These are phyloP conservation scores for Brachypodius melanocephalos DNA, from an alignment of 2,113 vertebrate genomes.

Conservation along the genomic window DNA sequence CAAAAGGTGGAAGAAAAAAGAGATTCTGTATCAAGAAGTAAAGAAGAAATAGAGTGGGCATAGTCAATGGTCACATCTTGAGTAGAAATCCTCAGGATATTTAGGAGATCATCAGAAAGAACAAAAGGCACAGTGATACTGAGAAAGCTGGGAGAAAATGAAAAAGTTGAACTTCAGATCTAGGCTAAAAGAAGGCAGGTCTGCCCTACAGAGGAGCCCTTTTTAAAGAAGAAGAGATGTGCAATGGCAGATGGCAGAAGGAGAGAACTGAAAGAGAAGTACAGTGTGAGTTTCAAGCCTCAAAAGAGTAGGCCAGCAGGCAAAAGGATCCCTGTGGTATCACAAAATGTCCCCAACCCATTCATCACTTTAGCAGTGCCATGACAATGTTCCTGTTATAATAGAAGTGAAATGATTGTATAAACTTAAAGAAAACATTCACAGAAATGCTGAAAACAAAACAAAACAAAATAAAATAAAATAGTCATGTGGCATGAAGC, in stretches of 20 bases:
- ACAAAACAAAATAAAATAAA: neutral
- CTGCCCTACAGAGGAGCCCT: neutral
- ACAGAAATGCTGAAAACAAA: neutral
- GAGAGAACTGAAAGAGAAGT: neutral
- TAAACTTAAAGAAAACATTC: neutral
- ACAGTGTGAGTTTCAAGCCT: neutral
- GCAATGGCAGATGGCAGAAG: neutral
- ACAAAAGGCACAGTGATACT: neutral
- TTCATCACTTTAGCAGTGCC: neutral
- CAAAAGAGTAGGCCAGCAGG: neutral
- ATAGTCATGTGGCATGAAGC: neutral
- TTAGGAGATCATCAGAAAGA: neutral
- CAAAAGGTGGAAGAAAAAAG: neutral
- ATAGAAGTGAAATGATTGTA: neutral
- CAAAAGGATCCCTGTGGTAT: neutral
- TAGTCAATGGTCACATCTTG: neutral
- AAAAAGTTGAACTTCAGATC: neutral
- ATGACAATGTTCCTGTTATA: neutral
- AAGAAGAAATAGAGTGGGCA: neutral
- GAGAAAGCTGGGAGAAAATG: neutral
- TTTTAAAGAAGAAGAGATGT: neutral
- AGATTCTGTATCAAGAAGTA: neutral
- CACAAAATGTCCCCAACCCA: neutral
- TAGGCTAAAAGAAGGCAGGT: neutral
- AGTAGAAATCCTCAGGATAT: neutral